Evolutionary conservation across 2,113 vertebrate genomes (phyloP).

Genomic region (Callorhinus ursinus): DNA sequence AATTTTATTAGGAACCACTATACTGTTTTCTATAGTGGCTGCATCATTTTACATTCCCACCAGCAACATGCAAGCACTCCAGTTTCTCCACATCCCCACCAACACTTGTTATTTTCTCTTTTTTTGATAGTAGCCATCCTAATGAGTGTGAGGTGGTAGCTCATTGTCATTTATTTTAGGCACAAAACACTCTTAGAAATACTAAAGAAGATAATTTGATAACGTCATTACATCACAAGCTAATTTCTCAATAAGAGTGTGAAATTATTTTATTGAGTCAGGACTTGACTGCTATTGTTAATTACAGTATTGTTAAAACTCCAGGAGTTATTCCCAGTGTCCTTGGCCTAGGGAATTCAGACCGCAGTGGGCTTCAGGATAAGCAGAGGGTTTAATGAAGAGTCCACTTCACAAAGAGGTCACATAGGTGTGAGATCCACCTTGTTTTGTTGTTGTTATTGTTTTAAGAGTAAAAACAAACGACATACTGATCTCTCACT

Average conservation of each 20-base stretch:
- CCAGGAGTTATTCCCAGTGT: neutral
- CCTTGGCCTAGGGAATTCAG: neutral
- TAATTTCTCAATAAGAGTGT: neutral
- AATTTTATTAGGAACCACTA: neutral
- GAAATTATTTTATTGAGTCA: neutral
- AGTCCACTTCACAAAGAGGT: neutral
- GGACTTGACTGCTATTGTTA: neutral
- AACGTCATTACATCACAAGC: neutral
- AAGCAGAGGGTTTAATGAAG: neutral
- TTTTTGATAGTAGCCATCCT: neutral
- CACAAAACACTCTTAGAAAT: neutral
- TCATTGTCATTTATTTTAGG: neutral
- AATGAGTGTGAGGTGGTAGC: neutral
- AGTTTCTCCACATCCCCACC: neutral
- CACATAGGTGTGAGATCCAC: neutral
- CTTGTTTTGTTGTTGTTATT: neutral
- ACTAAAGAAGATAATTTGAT: neutral
- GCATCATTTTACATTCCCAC: neutral
- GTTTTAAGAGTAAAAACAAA: neutral
- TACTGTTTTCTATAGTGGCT: neutral
- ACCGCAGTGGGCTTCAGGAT: fast-evolving
- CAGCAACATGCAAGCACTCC: neutral
- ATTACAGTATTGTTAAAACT: neutral
- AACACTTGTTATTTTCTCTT: neutral
- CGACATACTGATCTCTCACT: neutral